Conservation (phyloP, 2,888 invertebrate genomes). For the Eristalis arbustorum region DNA sequence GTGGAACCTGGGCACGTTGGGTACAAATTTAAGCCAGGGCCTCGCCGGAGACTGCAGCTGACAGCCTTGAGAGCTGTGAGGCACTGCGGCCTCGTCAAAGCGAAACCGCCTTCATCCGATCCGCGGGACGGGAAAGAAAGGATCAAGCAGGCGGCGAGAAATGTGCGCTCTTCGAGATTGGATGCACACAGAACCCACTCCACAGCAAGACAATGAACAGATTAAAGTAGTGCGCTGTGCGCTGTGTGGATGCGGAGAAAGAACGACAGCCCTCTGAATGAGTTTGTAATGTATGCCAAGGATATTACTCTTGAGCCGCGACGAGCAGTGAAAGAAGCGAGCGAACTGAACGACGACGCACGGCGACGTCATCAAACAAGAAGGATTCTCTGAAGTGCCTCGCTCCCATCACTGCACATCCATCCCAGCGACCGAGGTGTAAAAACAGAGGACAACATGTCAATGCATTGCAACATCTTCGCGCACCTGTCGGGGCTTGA, state of each 20-base stretch:
- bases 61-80: neutral
- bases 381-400: neutral
- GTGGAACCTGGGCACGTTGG: conserved; percentile 8
- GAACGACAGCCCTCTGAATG: conserved; percentile 17
- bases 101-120: neutral
- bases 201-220: conserved; percentile 32
- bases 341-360: neutral
- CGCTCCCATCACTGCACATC: neutral
- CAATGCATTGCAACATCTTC: neutral
- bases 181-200: neutral
- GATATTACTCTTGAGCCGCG: conserved; percentile 36
- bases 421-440: neutral
- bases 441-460: neutral
- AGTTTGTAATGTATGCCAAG: conserved; percentile 37
- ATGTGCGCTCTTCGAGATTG: neutral
- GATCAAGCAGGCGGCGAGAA: neutral
- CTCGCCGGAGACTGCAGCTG: neutral
- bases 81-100: neutral
- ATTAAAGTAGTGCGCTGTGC: conserved; percentile 40
- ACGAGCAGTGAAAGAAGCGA: neutral
- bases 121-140: neutral
- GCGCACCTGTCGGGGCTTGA: neutral
- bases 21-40: neutral
- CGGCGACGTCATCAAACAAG: conserved; percentile 6
- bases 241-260: neutral